These are phyloP conservation scores for Chloroceryle inda DNA, from an alignment of 2,797 vertebrate species.

Conservation along the genomic window DNA sequence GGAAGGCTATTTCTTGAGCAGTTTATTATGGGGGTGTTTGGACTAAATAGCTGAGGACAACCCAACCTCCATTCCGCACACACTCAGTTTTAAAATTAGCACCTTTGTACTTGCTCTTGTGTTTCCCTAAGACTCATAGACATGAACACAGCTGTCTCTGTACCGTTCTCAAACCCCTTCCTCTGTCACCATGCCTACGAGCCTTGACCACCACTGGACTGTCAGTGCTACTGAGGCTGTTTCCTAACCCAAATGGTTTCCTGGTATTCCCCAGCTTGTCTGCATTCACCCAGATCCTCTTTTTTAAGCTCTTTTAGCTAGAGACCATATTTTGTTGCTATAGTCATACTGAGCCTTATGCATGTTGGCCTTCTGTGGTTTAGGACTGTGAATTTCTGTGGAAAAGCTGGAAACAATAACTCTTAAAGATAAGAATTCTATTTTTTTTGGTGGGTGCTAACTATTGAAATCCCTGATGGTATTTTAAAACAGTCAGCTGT, in stretches of 20 bases:
- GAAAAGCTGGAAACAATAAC: not conserved
- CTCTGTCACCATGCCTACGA: not conserved
- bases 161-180: not conserved
- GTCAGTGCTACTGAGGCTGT: not conserved
- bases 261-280: not conserved
- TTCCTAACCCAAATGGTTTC: not conserved
- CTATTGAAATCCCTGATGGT: not conserved
- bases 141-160: rapidly evolving
- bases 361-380: not conserved
- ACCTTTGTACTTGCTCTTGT: not conserved
- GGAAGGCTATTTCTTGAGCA: not conserved
- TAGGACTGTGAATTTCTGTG: conserved; percentile 48
- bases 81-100: not conserved
- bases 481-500: conserved; percentile 12
- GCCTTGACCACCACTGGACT: not conserved
- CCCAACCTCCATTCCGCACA: not conserved
- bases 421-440: not conserved
- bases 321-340: conserved; percentile 24
- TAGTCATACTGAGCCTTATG: not conserved
- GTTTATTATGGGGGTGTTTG: not conserved
- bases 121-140: not conserved
- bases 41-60: not conserved
- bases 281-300: not conserved
- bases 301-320: conserved; percentile 32
- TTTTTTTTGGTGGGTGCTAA: not conserved